Evolutionary conservation across 2,113 vertebrate genomes (phyloP), one percentile per base, ranked within the genome.

Genomic region (Hemicordylus capensis): DNA sequence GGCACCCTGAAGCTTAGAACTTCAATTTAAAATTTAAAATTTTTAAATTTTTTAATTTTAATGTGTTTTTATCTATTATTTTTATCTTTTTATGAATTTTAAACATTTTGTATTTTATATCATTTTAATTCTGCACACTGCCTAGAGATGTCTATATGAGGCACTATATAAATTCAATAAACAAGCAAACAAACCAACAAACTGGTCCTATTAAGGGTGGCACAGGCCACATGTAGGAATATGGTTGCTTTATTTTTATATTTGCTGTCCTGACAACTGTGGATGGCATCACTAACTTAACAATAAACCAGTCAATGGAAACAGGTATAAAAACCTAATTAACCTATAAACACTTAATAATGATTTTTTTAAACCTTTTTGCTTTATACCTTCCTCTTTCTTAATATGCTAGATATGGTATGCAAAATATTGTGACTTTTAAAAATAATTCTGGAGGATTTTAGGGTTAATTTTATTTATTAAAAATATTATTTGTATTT

Each of bases 211-310:
- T 44, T 26, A 22, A 8, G 44, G 26, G 64, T 67, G n/a, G 6
- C 14, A 61, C n/a, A 17, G 64, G 3, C 26, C 70, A 48, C n/a
- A 73, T 14, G 20, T 28, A 73, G 34, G 39, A 48, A 31, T n/a
- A 73, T 42, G 2, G 15, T 76, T 24, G n/a, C 28, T 77, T 59
- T 77, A 59, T 77, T 77, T 59, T 77, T 37, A 77, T 77, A n/a
- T 92, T 72, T 80, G 88, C 94, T 93, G 91, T 93, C 92, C 83
- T 92, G 91, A 82, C 75, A 93, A 94, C 90, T 59, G 77, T 89
- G 91, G 77, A 74, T 31, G 73, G 31, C 37, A 90, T 77, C 85
- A 86, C 80, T 74, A 89, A 15, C 48, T 85, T 44, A 59, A 88
- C n/a, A 77, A 74, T 10, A 69, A 44, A 91, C 63, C 66, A 93